Percentiles rank a stretch among this genome's conserved stretches.
Evolutionary conservation across 2,888 invertebrate species (phyloP).

Genomic region (Petrophora chlorosata): DNA sequence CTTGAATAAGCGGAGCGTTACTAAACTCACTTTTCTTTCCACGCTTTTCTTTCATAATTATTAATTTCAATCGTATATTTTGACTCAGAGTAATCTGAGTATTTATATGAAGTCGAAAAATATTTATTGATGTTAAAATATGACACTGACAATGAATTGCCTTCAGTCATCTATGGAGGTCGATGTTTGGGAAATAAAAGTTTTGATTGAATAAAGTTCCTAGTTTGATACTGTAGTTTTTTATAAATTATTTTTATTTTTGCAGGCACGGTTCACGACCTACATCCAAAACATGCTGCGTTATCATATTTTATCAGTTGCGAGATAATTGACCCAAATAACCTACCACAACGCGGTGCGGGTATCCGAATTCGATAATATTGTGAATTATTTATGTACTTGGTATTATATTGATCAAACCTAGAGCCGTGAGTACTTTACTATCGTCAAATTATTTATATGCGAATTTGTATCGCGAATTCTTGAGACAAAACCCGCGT

Average conservation of each 20-base stretch:
- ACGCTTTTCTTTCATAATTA: constrained; percentile 11
- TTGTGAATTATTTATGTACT: too few species aligned
- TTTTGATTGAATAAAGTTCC: constrained; percentile 4
- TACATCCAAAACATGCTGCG: constrained; percentile 3
- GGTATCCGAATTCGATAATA: too few species aligned
- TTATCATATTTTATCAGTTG: too few species aligned
- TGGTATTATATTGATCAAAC: too few species aligned
- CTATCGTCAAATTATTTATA: too few species aligned
- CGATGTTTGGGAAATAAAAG: too few species aligned
- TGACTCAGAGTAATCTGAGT: neutral
- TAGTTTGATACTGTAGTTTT: neutral
- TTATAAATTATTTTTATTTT: neutral
- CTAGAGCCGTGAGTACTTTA: too few species aligned
- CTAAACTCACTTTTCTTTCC: constrained; percentile 18
- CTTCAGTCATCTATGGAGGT: constrained; percentile 16
- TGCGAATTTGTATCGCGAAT: too few species aligned
- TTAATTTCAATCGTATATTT: neutral
- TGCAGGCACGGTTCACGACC: neutral
- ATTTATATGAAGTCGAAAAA: neutral
- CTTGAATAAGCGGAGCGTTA: neutral
- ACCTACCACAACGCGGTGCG: constrained; percentile 14
- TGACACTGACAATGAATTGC: constrained; percentile 25
- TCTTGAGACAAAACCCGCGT: too few species aligned
- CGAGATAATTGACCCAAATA: constrained; percentile 18
- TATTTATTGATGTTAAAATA: too few species aligned